Conservation (phyloP, 92 coral and sea anemone species). For the Meandrina meandrites region DNA sequence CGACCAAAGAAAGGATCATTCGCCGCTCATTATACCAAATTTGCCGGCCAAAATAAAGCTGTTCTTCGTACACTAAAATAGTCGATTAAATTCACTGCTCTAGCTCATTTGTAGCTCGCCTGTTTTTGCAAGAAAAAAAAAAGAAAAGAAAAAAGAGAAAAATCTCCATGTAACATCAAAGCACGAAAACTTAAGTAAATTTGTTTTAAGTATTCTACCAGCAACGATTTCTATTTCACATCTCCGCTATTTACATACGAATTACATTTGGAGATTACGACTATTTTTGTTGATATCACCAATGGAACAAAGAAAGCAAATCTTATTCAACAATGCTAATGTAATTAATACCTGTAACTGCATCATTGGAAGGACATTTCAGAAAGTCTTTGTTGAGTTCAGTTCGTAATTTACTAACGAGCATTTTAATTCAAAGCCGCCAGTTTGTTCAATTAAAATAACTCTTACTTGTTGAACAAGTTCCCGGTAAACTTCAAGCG, state of each 20-base stretch:
- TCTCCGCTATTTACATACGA: constrained; percentile 18
- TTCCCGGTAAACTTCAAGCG: background rate
- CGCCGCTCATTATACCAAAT: background rate
- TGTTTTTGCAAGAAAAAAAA: background rate
- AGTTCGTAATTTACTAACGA: constrained; percentile 15
- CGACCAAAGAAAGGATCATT: background rate
- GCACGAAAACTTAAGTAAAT: background rate
- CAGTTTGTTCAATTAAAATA: background rate
- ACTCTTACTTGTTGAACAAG: background rate
- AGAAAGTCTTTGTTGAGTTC: background rate
- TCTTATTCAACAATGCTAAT: constrained; percentile 21
- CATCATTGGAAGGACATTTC: constrained; percentile 4
- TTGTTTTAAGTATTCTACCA: background rate
- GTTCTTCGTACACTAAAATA: background rate
- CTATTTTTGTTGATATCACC: background rate
- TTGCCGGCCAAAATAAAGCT: background rate
- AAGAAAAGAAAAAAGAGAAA: background rate
- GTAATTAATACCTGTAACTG: constrained; percentile 22
- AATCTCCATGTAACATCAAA: background rate
- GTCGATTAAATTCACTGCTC: background rate
- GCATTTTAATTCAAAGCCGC: background rate
- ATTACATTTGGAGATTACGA: background rate
- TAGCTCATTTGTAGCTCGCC: no score
- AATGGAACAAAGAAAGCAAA: background rate
- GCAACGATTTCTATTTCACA: background rate